Evolutionary conservation across 2,888 invertebrate species (phyloP), one percentile per base, ranked within the genome.

Genomic region (Marronus borbonicus): DNA sequence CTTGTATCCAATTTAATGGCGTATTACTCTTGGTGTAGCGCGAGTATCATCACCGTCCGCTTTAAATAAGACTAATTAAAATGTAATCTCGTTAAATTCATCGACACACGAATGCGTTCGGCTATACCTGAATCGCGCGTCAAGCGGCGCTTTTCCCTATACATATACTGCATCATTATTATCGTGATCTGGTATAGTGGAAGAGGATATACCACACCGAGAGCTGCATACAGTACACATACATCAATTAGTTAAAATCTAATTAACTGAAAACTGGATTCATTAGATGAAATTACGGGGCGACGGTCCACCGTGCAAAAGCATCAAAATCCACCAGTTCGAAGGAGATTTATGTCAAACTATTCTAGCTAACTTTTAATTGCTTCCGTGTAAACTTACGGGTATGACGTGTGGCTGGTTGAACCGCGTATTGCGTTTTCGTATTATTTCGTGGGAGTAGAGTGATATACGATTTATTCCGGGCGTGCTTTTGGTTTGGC

Each of bases 261-360:
- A 70, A 70, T 70, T 70, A 70, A 70, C 70, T 55, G 70, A 52
- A 52, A 70, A 70, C 70, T 70, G 55, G 55, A 70, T 70, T 70
- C 70, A 70, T 70, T 70, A 70, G 70, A 55, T 17, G 55, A 55
- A 70, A 70, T 70, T 70, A 70, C 36, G 44, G 31, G 20, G 31
- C 70, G 17, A 14, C 70, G 31, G 36, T 8, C 55, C 17, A 49
- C 24, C 24, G 55, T 17, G 55, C 17, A 52, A n/a, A 36, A 70
- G 52, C 70, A 55, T 55, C 31, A 70, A 55, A 70, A 55, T 70
- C 55, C 49, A 55, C 70, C 44, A 70, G 55, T 70, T 70, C n/a
- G 31, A 8, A n/a, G 28, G 28, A 70, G 31, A 70, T 70, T 70
- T 70, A 70, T 52, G 52, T 36, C 20, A 20, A 68, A 49, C 52